Conservation (phyloP, 2,888 invertebrate genomes). For the Ptychoptera contaminata region DNA sequence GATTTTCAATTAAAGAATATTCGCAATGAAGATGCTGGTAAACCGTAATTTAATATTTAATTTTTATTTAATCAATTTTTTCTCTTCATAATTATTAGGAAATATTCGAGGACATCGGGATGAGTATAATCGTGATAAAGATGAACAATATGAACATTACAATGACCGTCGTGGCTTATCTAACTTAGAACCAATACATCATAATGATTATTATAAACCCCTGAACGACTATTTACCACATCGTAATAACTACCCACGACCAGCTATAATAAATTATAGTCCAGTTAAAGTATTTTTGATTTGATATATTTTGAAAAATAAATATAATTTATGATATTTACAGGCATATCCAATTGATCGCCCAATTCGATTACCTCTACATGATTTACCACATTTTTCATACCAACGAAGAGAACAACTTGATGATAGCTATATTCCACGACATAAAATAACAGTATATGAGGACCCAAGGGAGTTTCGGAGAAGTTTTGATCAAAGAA, state of each 20-base stretch:
- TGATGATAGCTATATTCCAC: conserved; percentile 7
- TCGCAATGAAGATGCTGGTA: not conserved
- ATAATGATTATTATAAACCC: too few species aligned
- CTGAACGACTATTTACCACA: too few species aligned
- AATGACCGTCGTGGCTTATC: not conserved
- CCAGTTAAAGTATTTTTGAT: too few species aligned
- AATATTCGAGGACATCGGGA: conserved; percentile 7
- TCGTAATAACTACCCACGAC: too few species aligned
- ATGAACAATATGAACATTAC: conserved; percentile 6
- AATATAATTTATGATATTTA: too few species aligned
- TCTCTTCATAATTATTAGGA: not conserved
- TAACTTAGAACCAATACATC: not conserved
- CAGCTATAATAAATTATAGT: too few species aligned
- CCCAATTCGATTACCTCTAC: not conserved
- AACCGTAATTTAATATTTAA: not conserved
- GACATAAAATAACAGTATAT: conserved; percentile 8
- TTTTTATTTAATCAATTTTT: not conserved
- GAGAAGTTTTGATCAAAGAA: conserved; percentile 4
- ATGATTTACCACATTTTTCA: not conserved
- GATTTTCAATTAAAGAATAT: conserved; percentile 1
- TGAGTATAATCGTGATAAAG: conserved; percentile 6
- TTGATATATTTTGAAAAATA: too few species aligned
- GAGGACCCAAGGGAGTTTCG: conserved; percentile 7
- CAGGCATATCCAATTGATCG: not conserved
- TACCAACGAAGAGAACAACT: not conserved